Base-by-base conservation (phyloP, 2,113 vertebrate genomes). In the Solea senegalensis region DNA sequence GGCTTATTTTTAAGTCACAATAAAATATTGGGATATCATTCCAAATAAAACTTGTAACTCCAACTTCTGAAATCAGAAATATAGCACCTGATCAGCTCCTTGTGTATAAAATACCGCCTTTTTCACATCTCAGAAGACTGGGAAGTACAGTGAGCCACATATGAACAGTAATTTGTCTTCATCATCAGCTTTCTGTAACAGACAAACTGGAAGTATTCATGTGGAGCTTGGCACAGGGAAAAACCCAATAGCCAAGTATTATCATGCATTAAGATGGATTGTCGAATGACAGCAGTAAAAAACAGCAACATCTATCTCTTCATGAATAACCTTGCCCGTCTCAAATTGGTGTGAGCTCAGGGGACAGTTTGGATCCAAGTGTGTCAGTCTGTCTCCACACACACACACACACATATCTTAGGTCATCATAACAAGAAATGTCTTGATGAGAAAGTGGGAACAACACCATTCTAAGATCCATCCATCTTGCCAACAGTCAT, bases 271-370 rank as follows among this genome's bases (percentile, higher is more conserved):
- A 85, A 90, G 89, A 90, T 80, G 76, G 86, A 90, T 90, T 56
- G 81, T 76, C 62, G 52, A 76, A 78, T 74, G 91, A 89, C 85
- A 81, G 65, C 55, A 34, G 62, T 53, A 83, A 86, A 78, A 73
- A 85, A 87, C 86, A 72, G 80, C 69, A 53, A 57, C 85, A 90
- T 88, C 76, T 64, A 70, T 90, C 84, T 86, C 66, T 80, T 80
- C 74, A 84, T 84, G 79, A 87, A 83, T 90, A 89, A 91, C 88
- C 88, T 92, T 91, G 88, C 79, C 68, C 51, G 63, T 55, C 81
- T 77, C 55, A 76, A 82, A 88, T 75, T 74, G 82, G 76, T 82
- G 78, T 65, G 77, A 80, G 72, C 77, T 78, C 70, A 40, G 16
- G 76, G 82, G 81, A 73, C 65, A 58, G 67, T 73, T 67, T 72